Percentiles rank a stretch among this genome's conserved stretches.
phyloP scores from a whole-genome alignment of 1,140 invertebrate species.

The Hycleus phaleratus region DNA sequence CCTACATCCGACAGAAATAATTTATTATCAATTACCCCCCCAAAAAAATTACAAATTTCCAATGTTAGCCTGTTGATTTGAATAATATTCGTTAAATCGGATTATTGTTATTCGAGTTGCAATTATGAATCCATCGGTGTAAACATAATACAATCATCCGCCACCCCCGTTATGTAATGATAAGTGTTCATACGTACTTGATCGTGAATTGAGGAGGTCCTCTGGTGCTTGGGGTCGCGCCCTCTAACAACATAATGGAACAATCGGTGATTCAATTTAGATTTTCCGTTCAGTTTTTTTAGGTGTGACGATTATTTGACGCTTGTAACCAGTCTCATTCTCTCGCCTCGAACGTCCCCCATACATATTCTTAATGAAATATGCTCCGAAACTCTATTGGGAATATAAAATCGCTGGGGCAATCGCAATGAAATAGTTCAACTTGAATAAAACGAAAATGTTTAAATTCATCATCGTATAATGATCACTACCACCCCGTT shows the following conservation, averaged over 20 bases:
- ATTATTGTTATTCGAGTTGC: not conserved
- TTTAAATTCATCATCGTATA: constrained; percentile 16
- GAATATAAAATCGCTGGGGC: constrained; percentile 21
- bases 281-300: constrained; percentile 31
- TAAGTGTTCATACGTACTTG: constrained; percentile 39
- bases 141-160: constrained; percentile 32
- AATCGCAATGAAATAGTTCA: constrained; percentile 34
- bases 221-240: constrained; percentile 32
- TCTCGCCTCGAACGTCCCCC: constrained; percentile 19
- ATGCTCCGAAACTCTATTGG: constrained; percentile 28
- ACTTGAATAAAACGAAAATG: constrained; percentile 30
- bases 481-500: constrained; percentile 2
- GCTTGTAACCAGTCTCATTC: constrained; percentile 30
- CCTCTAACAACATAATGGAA: constrained; percentile 36
- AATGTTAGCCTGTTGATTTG: no score
- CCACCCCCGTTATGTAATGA: constrained; percentile 28
- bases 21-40: no score
- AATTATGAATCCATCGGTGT: constrained; percentile 4
- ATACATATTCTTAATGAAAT: constrained; percentile 38
- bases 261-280: constrained; percentile 41
- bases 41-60: no score
- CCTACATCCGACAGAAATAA: no score
- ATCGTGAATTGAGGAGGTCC: constrained; percentile 37
- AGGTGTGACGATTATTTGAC: constrained; percentile 40
- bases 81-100: no score